A percentile compares a stretch with the other conserved stretches of the same genome.
Conservation (phyloP, 1,140 invertebrate genomes). For the Orius insidiosus region DNA sequence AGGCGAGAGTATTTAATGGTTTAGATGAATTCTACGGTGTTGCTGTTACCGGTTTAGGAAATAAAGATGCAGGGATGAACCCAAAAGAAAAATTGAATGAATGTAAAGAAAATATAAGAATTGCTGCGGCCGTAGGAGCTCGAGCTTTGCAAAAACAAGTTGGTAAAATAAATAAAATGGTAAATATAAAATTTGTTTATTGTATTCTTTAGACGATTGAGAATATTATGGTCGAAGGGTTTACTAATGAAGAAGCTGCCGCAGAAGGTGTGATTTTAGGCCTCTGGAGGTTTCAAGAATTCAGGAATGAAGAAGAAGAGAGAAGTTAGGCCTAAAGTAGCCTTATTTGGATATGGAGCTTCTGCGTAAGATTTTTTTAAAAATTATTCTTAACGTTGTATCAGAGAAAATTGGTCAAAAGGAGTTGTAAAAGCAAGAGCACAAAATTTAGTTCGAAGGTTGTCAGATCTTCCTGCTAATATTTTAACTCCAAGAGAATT, state of each 20-base stretch:
- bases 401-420: conserved; percentile 36
- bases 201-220: conserved; percentile 51
- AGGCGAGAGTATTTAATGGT: conserved; percentile 39
- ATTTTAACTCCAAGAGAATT: conserved; percentile 72
- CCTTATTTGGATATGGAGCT: conserved; percentile 21
- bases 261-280: conserved; percentile 52
- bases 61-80: conserved; percentile 40
- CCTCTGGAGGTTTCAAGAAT: conserved; percentile 46
- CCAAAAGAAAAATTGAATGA: conserved; percentile 38
- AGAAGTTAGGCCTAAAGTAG: conserved; percentile 1
- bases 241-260: conserved; percentile 51
- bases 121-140: conserved; percentile 29
- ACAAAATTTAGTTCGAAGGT: conserved; percentile 63
- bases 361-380: too few species aligned
- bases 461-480: conserved; percentile 73
- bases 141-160: conserved; percentile 37
- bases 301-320: conserved; percentile 38
- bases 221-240: conserved; percentile 49
- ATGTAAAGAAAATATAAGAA: conserved; percentile 29
- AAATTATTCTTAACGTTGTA: too few species aligned
- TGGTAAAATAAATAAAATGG: conserved; percentile 44
- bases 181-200: conserved; percentile 24
- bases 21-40: conserved; percentile 43
- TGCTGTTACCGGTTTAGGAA: conserved; percentile 50
- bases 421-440: conserved; percentile 57